These are phyloP conservation scores for Prionailurus bengalensis DNA, from an alignment of 2,113 vertebrate genomes.

Conservation along the genomic window DNA sequence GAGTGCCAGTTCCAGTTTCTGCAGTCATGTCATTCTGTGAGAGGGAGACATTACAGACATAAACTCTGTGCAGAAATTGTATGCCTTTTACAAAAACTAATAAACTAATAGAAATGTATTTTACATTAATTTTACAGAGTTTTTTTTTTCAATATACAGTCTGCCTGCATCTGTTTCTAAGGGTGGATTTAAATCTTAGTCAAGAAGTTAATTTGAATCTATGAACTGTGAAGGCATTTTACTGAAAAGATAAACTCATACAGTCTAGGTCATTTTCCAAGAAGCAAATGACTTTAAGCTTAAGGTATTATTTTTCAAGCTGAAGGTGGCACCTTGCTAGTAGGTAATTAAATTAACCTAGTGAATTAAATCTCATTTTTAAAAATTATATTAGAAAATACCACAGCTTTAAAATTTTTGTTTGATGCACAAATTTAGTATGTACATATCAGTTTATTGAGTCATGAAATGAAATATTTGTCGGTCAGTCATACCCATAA, in stretches of 20 bases:
- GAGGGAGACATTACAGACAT: neutral
- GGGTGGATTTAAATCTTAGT: neutral
- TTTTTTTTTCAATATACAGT: neutral
- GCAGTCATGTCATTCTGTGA: neutral
- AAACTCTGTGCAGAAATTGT: neutral
- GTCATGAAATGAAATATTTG: neutral
- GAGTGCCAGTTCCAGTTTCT: neutral
- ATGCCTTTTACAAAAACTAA: neutral
- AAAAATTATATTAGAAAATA: conserved; percentile 38
- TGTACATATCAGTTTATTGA: neutral
- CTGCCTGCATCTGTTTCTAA: neutral
- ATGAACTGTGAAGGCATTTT: neutral
- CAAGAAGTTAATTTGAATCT: neutral
- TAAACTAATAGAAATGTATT: neutral
- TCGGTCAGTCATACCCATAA: neutral
- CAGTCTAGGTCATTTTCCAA: neutral
- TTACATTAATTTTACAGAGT: neutral
- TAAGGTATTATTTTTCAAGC: neutral
- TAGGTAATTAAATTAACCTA: neutral
- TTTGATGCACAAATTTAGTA: neutral
- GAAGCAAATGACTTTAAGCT: neutral
- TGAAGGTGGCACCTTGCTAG: neutral
- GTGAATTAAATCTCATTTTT: neutral
- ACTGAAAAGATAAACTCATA: neutral
- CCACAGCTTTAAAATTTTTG: neutral